A percentile compares a stretch with the other conserved stretches of the same genome.
These are phyloP conservation scores for Dinomys branickii DNA, from an alignment of 2,113 vertebrate species.

Conservation along the genomic window DNA sequence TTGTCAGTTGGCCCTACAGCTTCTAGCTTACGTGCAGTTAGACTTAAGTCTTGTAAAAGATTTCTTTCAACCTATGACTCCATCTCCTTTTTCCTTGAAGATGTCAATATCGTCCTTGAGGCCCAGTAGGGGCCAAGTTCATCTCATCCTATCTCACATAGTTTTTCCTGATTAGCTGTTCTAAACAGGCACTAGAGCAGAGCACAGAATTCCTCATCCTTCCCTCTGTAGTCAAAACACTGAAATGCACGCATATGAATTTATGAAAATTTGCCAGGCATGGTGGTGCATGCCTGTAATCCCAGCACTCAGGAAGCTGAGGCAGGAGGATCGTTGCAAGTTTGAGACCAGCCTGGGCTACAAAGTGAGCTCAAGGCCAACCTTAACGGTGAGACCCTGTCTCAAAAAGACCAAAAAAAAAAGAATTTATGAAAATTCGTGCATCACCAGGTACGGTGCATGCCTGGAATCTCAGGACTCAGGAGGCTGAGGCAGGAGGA, in stretches of 20 bases:
- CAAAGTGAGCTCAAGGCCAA: too few relatives aligned
- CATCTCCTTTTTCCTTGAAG: conserved; percentile 14
- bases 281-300: not conserved
- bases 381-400: too few relatives aligned
- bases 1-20: not conserved
- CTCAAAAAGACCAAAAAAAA: not conserved
- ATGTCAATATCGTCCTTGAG: not conserved
- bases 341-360: not conserved
- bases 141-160: not conserved
- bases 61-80: not conserved
- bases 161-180: not conserved
- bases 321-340: not conserved
- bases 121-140: not conserved
- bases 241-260: not conserved
- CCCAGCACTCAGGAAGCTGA: not conserved
- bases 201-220: not conserved
- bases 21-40: not conserved
- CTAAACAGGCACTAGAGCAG: not conserved
- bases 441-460: too few relatives aligned
- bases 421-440: too few relatives aligned
- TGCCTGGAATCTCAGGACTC: not conserved
- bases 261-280: not conserved
- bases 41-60: not conserved
- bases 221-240: not conserved
- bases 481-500: not conserved